phyloP scores from a whole-genome alignment of 2,888 invertebrate genomes.

The Parelbella ahira region DNA sequence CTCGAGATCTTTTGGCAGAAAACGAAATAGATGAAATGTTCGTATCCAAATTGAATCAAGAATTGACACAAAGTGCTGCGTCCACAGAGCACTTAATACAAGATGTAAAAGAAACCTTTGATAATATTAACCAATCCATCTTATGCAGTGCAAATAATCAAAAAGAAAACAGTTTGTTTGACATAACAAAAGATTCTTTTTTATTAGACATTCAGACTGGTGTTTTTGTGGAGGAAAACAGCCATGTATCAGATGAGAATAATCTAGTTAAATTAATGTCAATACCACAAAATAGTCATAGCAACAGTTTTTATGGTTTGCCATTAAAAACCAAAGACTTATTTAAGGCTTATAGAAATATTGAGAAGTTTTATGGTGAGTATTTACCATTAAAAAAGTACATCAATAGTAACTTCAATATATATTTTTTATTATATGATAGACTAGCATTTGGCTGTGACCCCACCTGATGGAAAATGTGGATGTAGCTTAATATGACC shows the following conservation, averaged over 20 bases:
- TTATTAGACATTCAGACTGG: slow-evolving; percentile 61
- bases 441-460: too few species aligned
- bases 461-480: too few species aligned
- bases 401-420: too few species aligned
- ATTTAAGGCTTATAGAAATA: slow-evolving; percentile 88
- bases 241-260: slow-evolving; percentile 30
- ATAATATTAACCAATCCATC: slow-evolving; percentile 76
- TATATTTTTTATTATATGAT: too few species aligned
- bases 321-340: slow-evolving; percentile 85
- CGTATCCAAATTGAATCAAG: slow-evolving; percentile 43
- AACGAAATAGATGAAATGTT: slow-evolving; percentile 60
- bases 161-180: slow-evolving; percentile 45
- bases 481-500: too few species aligned
- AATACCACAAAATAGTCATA: slow-evolving; percentile 26
- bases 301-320: slow-evolving; percentile 86
- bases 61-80: slow-evolving; percentile 33
- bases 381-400: too few species aligned
- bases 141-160: slow-evolving; percentile 46
- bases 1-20: slow-evolving; percentile 1
- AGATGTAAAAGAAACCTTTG: slow-evolving; percentile 67
- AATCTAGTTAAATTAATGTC: slow-evolving; percentile 30
- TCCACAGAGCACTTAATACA: slow-evolving; percentile 40
- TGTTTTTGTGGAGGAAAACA: slow-evolving; percentile 38
- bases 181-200: slow-evolving; percentile 69
- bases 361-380: slow-evolving; percentile 90